phyloP scores from a whole-genome alignment of 1,140 invertebrate species.

The Ectropis grisescens region DNA sequence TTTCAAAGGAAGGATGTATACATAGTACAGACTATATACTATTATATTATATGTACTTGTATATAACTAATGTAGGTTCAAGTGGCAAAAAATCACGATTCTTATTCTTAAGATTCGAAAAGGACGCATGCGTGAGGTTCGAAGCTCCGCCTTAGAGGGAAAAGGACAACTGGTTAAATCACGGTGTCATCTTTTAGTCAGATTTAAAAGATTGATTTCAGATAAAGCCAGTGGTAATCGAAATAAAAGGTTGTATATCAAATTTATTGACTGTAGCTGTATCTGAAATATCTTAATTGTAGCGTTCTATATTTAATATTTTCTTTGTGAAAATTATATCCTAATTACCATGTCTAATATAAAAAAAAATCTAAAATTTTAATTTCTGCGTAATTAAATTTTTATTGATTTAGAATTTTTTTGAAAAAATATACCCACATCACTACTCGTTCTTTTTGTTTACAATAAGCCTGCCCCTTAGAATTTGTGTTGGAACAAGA shows the following conservation, averaged over 20 bases:
- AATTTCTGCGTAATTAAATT: no score
- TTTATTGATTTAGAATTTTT: no score
- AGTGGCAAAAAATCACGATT: constrained; percentile 30
- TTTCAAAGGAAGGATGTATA: background rate
- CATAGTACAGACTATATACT: constrained; percentile 6
- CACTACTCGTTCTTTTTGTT: no score
- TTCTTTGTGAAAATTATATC: no score
- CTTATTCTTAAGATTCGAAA: constrained; percentile 52
- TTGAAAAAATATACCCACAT: no score
- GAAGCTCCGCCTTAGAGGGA: constrained; percentile 44
- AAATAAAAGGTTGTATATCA: constrained; percentile 26
- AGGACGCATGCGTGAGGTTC: constrained; percentile 36
- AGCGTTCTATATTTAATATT: no score
- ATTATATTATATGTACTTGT: constrained; percentile 7
- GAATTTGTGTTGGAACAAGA: no score
- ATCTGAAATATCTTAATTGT: no score
- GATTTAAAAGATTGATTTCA: constrained; percentile 33
- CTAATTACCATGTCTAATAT: no score
- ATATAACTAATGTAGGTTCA: constrained; percentile 22
- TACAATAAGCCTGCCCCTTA: no score
- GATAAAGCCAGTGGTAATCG: constrained; percentile 25
- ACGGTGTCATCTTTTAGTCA: constrained; percentile 22
- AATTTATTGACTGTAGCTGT: no score
- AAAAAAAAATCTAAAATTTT: no score
- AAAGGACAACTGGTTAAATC: constrained; percentile 37